phyloP scores from a whole-genome alignment of 2,113 vertebrate genomes.

The Spea multiplicata region DNA sequence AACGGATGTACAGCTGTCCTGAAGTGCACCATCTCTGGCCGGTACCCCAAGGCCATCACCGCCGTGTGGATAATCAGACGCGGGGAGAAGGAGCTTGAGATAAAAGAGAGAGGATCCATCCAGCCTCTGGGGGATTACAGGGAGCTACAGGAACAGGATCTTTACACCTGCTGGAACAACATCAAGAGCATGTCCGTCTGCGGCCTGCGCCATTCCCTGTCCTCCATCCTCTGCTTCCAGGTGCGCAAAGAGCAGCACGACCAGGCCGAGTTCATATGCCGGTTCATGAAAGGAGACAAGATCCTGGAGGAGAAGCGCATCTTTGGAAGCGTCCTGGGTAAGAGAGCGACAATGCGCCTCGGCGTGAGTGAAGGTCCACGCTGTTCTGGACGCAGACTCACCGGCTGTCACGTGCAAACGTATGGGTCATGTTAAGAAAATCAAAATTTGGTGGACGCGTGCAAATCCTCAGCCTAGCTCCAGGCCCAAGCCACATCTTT shows the following conservation, averaged over 20 bases:
- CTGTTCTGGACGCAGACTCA: too few relatives aligned
- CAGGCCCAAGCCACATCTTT: too few relatives aligned
- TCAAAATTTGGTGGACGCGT: too few relatives aligned
- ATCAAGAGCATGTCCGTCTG: constrained; percentile 19
- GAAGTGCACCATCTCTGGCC: constrained; percentile 28
- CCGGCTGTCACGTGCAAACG: too few relatives aligned
- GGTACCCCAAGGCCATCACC: constrained; percentile 23
- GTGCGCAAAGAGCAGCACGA: constrained; percentile 34
- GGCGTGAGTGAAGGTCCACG: too few relatives aligned
- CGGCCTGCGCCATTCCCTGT: constrained; percentile 27
- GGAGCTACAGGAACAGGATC: constrained; percentile 32
- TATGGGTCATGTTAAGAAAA: too few relatives aligned
- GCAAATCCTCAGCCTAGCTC: too few relatives aligned
- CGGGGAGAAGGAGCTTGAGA: constrained; percentile 29
- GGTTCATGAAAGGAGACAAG: constrained; percentile 24
- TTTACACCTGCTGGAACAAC: constrained; percentile 28
- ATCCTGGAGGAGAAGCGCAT: constrained; percentile 27
- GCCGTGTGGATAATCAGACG: constrained; percentile 31
- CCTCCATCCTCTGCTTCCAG: constrained; percentile 37
- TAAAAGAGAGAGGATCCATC: constrained; percentile 22
- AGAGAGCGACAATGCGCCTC: neutral
- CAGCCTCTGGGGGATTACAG: constrained; percentile 25
- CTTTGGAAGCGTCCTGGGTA: constrained; percentile 32
- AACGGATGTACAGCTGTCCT: constrained; percentile 21
- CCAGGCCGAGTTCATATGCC: constrained; percentile 34